phyloP scores from a whole-genome alignment of 2,113 vertebrate genomes.

The Odontophorus gujanensis region DNA sequence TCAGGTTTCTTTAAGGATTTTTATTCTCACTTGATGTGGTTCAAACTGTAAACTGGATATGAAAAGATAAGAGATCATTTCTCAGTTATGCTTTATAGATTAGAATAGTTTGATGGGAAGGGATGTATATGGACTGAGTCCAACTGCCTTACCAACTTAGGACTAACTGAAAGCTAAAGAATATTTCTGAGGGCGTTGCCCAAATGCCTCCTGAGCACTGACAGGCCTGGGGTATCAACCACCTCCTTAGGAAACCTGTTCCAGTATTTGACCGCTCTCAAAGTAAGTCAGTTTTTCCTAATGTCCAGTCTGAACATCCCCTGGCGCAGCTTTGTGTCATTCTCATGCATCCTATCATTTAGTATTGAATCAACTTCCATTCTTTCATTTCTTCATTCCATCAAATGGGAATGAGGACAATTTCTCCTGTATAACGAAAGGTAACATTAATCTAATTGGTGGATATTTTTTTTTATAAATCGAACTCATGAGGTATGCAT shows the following conservation, averaged over 20 bases:
- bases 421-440: neutral
- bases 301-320: neutral
- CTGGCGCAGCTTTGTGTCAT: neutral
- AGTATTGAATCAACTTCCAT: neutral
- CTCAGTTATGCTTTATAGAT: neutral
- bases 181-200: neutral
- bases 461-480: neutral
- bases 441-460: rapidly evolving
- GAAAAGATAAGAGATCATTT: neutral
- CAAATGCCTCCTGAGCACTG: neutral
- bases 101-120: neutral
- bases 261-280: neutral
- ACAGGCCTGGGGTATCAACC: neutral
- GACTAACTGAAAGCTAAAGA: neutral
- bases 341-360: neutral
- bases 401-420: neutral
- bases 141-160: neutral
- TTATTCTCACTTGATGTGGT: slow-evolving; percentile 28
- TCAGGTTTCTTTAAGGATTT: slow-evolving; percentile 43
- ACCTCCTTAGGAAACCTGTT: neutral
- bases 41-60: neutral
- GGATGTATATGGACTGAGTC: neutral
- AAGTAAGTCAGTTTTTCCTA: neutral
- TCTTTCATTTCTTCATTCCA: neutral
- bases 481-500: neutral